Percentiles rank a stretch among this genome's conserved stretches.
phyloP scores from a whole-genome alignment of 2,797 vertebrate species.

The Gymnoscopelus microlampas region DNA sequence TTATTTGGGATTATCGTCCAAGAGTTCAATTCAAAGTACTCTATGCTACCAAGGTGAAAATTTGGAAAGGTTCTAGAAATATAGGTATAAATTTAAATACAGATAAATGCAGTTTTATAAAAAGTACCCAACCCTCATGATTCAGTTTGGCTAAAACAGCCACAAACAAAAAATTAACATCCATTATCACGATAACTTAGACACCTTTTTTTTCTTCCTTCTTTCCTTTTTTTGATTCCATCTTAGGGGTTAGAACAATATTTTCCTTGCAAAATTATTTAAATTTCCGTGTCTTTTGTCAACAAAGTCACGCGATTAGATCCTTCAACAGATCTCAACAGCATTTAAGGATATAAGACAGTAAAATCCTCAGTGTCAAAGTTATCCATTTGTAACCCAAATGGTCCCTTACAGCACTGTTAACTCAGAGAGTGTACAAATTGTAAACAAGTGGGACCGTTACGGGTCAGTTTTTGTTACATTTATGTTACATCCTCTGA shows the following conservation, averaged over 20 bases:
- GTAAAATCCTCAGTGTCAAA: too few relatives aligned
- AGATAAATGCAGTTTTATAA: background rate
- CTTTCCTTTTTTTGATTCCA: background rate
- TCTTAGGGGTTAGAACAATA: slow-evolving; percentile 4
- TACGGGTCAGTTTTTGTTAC: too few relatives aligned
- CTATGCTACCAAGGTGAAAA: slow-evolving; percentile 22
- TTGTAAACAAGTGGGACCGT: too few relatives aligned
- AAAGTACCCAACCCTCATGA: slow-evolving; percentile 9
- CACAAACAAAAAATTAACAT: slow-evolving; percentile 8
- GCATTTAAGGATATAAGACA: slow-evolving; percentile 11
- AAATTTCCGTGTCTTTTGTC: background rate
- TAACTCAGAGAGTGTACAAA: too few relatives aligned
- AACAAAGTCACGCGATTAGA: background rate
- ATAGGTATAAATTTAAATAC: background rate
- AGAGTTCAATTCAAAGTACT: slow-evolving; percentile 18
- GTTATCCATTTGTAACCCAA: too few relatives aligned
- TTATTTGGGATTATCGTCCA: slow-evolving; percentile 24
- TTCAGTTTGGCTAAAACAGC: background rate
- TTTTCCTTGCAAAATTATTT: slow-evolving; percentile 3
- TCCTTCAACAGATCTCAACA: background rate
- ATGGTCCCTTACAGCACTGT: too few relatives aligned
- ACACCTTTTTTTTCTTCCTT: background rate
- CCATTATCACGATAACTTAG: slow-evolving; percentile 6
- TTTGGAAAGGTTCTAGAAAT: too few relatives aligned
- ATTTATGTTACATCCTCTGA: too few relatives aligned